Conservation (phyloP, 2,888 invertebrate genomes). For the Cataglyphis cursor region DNA sequence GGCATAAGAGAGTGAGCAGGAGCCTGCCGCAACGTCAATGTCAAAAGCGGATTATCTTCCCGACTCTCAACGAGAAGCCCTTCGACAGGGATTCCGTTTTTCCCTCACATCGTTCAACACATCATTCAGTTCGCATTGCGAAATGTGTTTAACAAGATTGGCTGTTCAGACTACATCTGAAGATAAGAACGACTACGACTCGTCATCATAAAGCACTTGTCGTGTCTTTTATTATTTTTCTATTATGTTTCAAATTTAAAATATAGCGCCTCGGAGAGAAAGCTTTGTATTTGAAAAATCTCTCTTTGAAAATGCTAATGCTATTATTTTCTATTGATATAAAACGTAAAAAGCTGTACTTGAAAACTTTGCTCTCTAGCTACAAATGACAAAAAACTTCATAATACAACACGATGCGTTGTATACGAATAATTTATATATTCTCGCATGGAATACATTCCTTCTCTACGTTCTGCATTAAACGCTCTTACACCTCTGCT, state of each 20-base stretch:
- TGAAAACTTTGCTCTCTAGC: neutral
- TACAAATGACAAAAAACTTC: neutral
- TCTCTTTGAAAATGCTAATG: neutral
- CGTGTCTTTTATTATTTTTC: neutral
- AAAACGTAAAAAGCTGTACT: neutral
- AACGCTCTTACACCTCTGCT: neutral
- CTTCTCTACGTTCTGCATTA: conserved; percentile 2
- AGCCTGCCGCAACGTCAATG: neutral
- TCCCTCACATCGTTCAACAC: neutral
- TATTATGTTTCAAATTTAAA: neutral
- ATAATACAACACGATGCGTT: neutral
- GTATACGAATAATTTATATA: conserved; percentile 11
- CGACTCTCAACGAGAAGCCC: neutral
- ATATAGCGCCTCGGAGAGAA: neutral
- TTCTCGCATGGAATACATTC: conserved; percentile 7
- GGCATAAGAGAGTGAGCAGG: neutral
- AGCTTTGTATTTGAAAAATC: neutral
- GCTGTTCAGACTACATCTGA: conserved; percentile 7
- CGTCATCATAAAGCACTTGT: neutral
- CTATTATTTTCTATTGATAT: neutral
- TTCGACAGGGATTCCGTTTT: conserved; percentile 18
- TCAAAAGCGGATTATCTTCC: conserved; percentile 34
- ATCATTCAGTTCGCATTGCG: neutral
- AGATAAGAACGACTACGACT: neutral
- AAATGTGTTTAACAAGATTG: conserved; percentile 13